Base-by-base conservation (phyloP, 2,797 vertebrate genomes). In the Toxotes lorentzi region DNA sequence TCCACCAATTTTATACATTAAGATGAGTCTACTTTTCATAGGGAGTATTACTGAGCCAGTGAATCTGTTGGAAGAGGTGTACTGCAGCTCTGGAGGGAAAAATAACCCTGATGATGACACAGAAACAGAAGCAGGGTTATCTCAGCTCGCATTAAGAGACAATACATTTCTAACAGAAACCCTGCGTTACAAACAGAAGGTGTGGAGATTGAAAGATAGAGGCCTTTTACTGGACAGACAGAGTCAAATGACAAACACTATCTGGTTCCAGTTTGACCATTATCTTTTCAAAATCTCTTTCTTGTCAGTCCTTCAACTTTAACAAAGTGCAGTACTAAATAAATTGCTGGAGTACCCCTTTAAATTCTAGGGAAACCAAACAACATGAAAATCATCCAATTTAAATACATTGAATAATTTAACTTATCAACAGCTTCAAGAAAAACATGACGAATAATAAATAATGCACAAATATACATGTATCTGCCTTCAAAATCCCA, bases 381-480 rank as follows among this genome's bases (percentile, higher is more conserved):
- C 23, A 9, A 69, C 16, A 66, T 35, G 1, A 69, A 64, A 69
- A 56, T 19, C n/a, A 24, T 43, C 14, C 32, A 43, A 40, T 70
- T 53, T 16, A 60, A 73, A 76, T 65, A 40, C 19, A 62, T 2
- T 45, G 0, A n/a, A 47, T 27, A 32, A 16, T 27, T 23, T 51
- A 4, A 38, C 53, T 59, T 1, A 35, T 76, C 27, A 73, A 60
- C 21, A 57, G n/a, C n/a, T 67, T 38, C 9, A 78, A 47, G 9
- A 53, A 70, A 62, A 73, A 81, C 38, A 50, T 24, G 11, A 53
- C 70, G 71, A 70, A 45, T 5, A 73, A 85, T 78, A 86, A 82
- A 88, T 83, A 85, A 85, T 66, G 63, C 23, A 78, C 60, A 91
- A 73, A 76, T 62, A 76, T 71, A 76, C 63, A 78, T 0, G 1